phyloP scores from a whole-genome alignment of 2,113 vertebrate species.

The Mixornis gularis region DNA sequence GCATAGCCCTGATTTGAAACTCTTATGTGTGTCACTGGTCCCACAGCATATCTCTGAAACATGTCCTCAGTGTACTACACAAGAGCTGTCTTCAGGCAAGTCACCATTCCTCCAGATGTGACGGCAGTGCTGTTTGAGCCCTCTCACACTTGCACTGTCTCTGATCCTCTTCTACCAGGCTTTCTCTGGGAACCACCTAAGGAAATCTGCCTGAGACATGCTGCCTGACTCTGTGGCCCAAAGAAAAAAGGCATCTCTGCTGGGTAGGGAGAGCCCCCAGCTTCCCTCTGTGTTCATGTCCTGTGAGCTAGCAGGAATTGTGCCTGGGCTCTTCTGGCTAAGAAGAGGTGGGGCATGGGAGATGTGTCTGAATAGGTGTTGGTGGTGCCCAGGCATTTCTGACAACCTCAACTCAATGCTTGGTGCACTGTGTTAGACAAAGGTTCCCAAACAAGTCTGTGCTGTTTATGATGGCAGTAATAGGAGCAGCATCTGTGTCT shows the following conservation, averaged over 20 bases:
- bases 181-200: not conserved
- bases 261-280: not conserved
- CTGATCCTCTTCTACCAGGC: not conserved
- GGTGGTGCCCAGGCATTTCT: not conserved
- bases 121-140: not conserved
- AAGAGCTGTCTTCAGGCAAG: not conserved
- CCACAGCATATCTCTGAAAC: not conserved
- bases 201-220: not conserved
- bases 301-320: accelerated
- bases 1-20: not conserved
- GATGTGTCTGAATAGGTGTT: accelerated
- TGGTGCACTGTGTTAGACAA: not conserved
- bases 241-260: not conserved
- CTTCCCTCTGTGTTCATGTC: not conserved
- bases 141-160: not conserved
- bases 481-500: not conserved
- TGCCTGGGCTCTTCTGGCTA: not conserved
- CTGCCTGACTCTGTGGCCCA: not conserved
- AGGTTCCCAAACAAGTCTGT: not conserved
- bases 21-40: not conserved
- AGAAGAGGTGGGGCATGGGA: not conserved
- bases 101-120: not conserved
- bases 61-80: accelerated
- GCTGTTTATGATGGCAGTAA: not conserved
- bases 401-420: accelerated